Conservation (phyloP, 2,113 vertebrate genomes). For the Indicator indicator region DNA sequence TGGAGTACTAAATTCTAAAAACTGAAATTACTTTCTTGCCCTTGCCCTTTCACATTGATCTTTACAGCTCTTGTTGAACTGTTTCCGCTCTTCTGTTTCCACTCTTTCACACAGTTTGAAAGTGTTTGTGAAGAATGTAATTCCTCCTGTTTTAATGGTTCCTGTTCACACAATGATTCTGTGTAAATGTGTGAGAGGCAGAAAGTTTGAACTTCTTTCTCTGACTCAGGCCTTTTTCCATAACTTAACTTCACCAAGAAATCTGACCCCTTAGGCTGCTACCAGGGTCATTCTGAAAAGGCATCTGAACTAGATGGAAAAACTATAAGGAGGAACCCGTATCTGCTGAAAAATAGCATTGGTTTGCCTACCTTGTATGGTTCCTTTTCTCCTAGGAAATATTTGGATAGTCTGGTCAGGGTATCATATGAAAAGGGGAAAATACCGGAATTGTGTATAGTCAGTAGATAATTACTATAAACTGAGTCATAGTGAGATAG, state of each 20-base stretch:
- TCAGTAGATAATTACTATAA: background rate
- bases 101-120: background rate
- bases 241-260: background rate
- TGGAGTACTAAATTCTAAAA: background rate
- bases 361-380: background rate
- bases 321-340: background rate
- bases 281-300: background rate
- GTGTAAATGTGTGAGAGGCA: background rate
- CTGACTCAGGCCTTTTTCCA: background rate
- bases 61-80: background rate
- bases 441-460: background rate
- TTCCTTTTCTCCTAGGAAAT: background rate
- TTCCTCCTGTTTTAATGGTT: background rate
- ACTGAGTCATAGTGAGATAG: background rate
- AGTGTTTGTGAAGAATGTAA: background rate
- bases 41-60: background rate
- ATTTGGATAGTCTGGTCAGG: background rate
- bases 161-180: background rate
- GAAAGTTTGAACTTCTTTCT: background rate
- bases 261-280: background rate
- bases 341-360: background rate
- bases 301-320: background rate
- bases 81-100: background rate
- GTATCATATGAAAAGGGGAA: background rate
- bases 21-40: background rate